Conservation (phyloP, 2,888 invertebrate genomes). For the Balanococcus diminutus region DNA sequence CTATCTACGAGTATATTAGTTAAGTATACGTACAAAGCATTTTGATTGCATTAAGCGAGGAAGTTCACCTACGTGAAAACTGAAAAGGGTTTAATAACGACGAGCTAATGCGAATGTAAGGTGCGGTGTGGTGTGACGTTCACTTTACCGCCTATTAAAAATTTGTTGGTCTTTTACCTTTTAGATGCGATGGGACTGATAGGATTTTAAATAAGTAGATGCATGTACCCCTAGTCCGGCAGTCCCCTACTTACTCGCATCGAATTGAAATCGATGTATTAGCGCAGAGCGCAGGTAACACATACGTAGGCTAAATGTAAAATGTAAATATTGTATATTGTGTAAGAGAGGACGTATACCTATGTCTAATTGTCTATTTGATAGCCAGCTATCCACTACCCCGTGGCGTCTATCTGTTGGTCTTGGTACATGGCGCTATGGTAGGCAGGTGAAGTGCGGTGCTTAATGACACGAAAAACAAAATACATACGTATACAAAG, state of each 20-base stretch:
- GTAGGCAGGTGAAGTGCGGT: too few relatives aligned
- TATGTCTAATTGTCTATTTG: too few relatives aligned
- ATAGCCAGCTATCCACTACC: background rate
- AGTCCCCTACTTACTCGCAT: too few relatives aligned
- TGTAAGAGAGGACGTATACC: too few relatives aligned
- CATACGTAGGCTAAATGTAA: background rate
- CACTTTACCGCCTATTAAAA: background rate
- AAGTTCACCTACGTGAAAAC: too few relatives aligned
- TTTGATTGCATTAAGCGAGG: background rate
- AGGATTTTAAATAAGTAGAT: background rate
- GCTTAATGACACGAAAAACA: constrained; percentile 14
- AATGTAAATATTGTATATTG: too few relatives aligned
- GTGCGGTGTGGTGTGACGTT: background rate
- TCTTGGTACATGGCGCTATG: background rate
- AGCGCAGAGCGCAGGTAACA: background rate
- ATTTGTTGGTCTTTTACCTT: constrained; percentile 30
- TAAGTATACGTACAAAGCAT: background rate
- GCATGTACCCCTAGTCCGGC: too few relatives aligned
- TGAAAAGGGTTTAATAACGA: background rate
- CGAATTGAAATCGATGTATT: too few relatives aligned
- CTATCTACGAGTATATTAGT: too few relatives aligned
- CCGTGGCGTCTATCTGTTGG: background rate
- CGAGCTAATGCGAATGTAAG: constrained; percentile 10
- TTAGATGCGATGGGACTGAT: constrained; percentile 25
- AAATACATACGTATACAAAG: constrained; percentile 4